These are phyloP conservation scores for Parus major DNA, from an alignment of 2,113 vertebrate genomes.

Conservation along the genomic window DNA sequence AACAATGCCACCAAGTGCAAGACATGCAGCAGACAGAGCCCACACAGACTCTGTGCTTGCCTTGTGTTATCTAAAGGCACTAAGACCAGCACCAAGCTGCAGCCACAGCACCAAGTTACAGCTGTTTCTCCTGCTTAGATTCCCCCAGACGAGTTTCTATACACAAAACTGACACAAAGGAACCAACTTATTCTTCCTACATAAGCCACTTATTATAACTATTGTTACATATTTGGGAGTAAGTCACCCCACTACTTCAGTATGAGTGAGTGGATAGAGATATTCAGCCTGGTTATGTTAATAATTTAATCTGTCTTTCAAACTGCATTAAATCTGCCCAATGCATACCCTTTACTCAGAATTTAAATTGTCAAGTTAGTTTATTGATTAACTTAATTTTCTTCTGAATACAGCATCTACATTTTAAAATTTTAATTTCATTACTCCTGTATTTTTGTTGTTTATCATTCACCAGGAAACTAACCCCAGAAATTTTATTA, in stretches of 20 bases:
- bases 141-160: background rate
- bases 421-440: slow-evolving; percentile 48
- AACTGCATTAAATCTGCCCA: background rate
- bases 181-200: background rate
- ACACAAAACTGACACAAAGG: background rate
- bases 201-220: background rate
- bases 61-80: background rate
- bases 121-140: background rate
- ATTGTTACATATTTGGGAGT: background rate
- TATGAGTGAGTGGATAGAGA: background rate
- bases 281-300: background rate
- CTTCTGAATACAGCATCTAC: slow-evolving; percentile 26
- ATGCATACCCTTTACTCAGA: background rate
- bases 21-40: background rate
- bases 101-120: background rate
- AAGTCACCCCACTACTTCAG: background rate
- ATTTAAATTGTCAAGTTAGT: slow-evolving; percentile 27
- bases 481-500: slow-evolving; percentile 34
- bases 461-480: slow-evolving; percentile 48
- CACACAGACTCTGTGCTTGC: background rate
- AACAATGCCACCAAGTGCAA: background rate
- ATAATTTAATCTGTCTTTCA: slow-evolving; percentile 21
- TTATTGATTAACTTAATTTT: slow-evolving; percentile 58
- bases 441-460: slow-evolving; percentile 55
- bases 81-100: background rate